These are phyloP conservation scores for Nibea coibor DNA, from an alignment of 2,113 vertebrate genomes.

Conservation along the genomic window DNA sequence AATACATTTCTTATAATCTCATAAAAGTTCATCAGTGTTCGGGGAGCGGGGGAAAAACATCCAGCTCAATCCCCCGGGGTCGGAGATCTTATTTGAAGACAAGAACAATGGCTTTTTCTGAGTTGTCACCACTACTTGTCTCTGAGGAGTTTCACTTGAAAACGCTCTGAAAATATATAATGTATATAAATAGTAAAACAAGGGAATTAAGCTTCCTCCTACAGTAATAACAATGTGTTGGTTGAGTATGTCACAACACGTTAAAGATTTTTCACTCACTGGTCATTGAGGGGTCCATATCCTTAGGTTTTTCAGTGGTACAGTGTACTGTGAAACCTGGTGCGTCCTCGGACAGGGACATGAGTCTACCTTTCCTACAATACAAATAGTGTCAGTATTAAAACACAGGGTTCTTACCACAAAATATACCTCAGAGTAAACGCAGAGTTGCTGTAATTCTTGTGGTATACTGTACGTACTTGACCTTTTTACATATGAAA, in stretches of 20 bases:
- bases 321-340: constrained; percentile 81
- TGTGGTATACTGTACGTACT: constrained; percentile 83
- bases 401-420: constrained; percentile 86
- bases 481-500: constrained; percentile 80
- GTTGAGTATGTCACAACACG: constrained; percentile 76
- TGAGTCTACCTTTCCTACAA: constrained; percentile 81
- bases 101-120: constrained; percentile 71
- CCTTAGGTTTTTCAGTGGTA: constrained; percentile 80
- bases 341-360: constrained; percentile 73
- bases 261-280: constrained; percentile 75
- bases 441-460: constrained; percentile 83
- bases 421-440: constrained; percentile 88
- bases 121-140: constrained; percentile 55
- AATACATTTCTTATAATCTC: constrained; percentile 70
- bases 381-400: constrained; percentile 83
- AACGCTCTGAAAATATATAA: constrained; percentile 78
- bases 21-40: constrained; percentile 46
- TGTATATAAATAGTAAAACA: constrained; percentile 82
- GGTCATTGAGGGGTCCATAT: constrained; percentile 76
- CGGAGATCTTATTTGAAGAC: constrained; percentile 61
- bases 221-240: constrained; percentile 79
- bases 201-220: constrained; percentile 77
- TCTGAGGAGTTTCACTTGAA: constrained; percentile 75
- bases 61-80: constrained; percentile 51
- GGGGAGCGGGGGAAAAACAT: constrained; percentile 48